Base-by-base conservation (phyloP, 1,140 invertebrate genomes). In the Papilio glaucus region DNA sequence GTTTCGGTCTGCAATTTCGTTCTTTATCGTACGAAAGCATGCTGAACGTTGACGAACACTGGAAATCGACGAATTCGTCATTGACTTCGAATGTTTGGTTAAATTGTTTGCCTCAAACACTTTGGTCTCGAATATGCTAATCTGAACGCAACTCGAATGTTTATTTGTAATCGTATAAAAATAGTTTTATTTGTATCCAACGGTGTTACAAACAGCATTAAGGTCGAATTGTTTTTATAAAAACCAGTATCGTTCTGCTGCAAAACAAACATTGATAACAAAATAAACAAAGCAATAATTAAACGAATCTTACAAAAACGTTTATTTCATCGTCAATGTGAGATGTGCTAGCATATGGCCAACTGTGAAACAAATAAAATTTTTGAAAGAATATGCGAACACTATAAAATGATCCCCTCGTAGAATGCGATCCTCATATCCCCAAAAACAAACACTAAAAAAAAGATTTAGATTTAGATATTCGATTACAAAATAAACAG, bases 101-200 rank as follows among this genome's bases (percentile, higher is more conserved):
- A 18, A 26, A 57, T 26, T 6, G 13, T 45, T 57, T 15, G 18
- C 45, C 8, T 21, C 45, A 49, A 39, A n/a, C n/a, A 39, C 0
- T 21, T 10, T 21, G 15, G 1, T 5, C 15, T 5, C 49, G 0
- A 5, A 24, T 26, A 4, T 26, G 10, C 49, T 21, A 24, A 26
- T 57, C 9, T 24, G 49, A 21, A 57, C 21, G 24, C 21, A 26
- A 57, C 21, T 24, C 9, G 49, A 26, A 57, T 57, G 49, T 57
- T 24, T 26, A 57, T 57, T 57, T 57, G 49, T 57, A 57, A 26
- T 18, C 9, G 10, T 26, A 57, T 57, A 57, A 57, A 26, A 57
- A 57, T 57, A 57, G 49, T 13, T 57, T 57, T 53, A 13, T 53
- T 53, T 57, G 10, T 57, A 3, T 49, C 21, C 15, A 45, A 49